Evolutionary conservation across 1,140 invertebrate species (phyloP).

Genomic region (Zaprionus vittiger): DNA sequence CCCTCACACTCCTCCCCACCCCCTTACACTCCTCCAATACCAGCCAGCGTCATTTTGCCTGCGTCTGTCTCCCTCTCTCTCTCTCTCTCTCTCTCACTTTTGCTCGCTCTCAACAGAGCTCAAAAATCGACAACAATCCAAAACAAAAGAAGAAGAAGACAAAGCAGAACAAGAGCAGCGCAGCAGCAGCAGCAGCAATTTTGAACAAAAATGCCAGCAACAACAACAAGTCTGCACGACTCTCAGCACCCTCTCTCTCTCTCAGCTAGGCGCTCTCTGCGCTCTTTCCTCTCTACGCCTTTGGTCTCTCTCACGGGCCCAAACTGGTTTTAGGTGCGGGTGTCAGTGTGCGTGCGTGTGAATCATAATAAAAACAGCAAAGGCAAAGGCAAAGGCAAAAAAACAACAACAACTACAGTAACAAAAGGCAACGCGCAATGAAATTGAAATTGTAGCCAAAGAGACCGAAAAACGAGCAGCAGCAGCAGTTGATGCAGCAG

Average conservation of each 20-base stretch:
- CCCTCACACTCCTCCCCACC: not conserved
- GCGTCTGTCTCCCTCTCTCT: not conserved
- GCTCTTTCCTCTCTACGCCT: not conserved
- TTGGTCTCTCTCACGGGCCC: conserved; percentile 15
- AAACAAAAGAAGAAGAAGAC: not conserved
- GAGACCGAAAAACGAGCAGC: conserved; percentile 25
- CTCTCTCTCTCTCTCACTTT: not conserved
- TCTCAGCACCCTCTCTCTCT: not conserved
- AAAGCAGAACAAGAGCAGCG: conserved; percentile 1
- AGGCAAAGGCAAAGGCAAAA: conserved; percentile 31
- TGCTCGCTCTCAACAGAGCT: not conserved
- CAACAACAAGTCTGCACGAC: conserved; percentile 68
- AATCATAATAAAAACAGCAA: conserved; percentile 70
- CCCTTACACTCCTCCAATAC: no score
- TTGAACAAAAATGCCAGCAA: conserved; percentile 60
- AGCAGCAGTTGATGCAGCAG: not conserved
- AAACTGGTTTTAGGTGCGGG: conserved; percentile 62
- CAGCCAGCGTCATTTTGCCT: no score
- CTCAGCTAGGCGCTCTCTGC: conserved; percentile 8
- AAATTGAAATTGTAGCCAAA: conserved; percentile 77
- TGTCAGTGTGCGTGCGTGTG: conserved; percentile 57
- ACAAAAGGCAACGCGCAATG: conserved; percentile 57
- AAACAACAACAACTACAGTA: conserved; percentile 40
- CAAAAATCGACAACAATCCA: not conserved
- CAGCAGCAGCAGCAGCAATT: conserved; percentile 22